A percentile compares a stretch with the other conserved stretches of the same genome.
Conservation (phyloP, 2,113 vertebrate species). For the Prunella fulvescens region DNA sequence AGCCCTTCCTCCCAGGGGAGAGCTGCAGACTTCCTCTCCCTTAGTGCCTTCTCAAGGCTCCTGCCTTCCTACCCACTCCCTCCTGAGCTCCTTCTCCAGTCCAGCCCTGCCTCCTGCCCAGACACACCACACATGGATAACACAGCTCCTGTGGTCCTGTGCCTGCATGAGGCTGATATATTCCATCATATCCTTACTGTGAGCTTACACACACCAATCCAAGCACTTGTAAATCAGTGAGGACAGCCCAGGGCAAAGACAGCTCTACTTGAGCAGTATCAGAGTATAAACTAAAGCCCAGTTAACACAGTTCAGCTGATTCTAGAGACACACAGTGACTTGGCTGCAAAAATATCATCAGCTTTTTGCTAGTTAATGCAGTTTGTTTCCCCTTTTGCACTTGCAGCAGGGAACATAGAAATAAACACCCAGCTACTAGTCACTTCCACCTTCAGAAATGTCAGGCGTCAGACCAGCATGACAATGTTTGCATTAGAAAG, state of each 20-base stretch:
- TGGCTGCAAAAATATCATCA: background rate
- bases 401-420: background rate
- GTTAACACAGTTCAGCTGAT: background rate
- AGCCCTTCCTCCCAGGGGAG: constrained; percentile 18
- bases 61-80: background rate
- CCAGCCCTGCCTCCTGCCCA: background rate
- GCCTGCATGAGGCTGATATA: background rate
- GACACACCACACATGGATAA: background rate
- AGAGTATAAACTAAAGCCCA: background rate
- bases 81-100: background rate
- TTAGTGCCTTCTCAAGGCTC: background rate
- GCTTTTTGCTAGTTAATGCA: background rate
- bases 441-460: constrained; percentile 51
- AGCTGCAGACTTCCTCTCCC: background rate
- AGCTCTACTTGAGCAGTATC: background rate
- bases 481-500: background rate
- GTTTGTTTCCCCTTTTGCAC: background rate
- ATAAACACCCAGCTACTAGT: constrained; percentile 40
- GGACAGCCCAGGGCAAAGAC: background rate
- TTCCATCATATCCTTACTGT: background rate
- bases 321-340: background rate
- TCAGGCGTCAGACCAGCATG: background rate
- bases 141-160: background rate
- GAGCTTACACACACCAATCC: background rate
- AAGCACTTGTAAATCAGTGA: background rate